A percentile compares a stretch with the other conserved stretches of the same genome.
Conservation (phyloP, 2,113 vertebrate genomes). For the Erpornis zantholeuca region DNA sequence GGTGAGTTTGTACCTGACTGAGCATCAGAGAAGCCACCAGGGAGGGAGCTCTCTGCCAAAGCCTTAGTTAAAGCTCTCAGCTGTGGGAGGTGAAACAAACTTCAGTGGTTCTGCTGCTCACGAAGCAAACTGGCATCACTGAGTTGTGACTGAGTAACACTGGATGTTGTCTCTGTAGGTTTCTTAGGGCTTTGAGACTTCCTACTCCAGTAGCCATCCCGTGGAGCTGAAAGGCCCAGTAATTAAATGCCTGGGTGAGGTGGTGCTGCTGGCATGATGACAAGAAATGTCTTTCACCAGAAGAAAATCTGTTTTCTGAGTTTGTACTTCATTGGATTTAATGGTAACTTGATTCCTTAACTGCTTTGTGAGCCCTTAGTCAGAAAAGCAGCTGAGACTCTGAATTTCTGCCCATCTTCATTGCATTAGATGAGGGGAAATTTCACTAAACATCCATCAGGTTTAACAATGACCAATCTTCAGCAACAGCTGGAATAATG, state of each 20-base stretch:
- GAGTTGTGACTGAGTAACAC: accelerated
- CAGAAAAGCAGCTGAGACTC: background rate
- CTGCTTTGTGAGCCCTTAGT: background rate
- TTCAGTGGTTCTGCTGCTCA: background rate
- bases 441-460: background rate
- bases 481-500: background rate
- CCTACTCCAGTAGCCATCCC: background rate
- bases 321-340: background rate
- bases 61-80: background rate
- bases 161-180: background rate
- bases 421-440: background rate
- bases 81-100: background rate
- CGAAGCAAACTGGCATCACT: background rate
- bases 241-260: background rate
- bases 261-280: background rate
- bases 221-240: background rate
- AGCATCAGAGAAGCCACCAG: background rate
- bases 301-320: background rate
- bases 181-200: background rate
- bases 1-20: background rate
- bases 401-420: background rate
- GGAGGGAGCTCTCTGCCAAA: background rate
- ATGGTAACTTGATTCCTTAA: background rate
- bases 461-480: background rate
- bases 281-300: background rate